Conservation (phyloP, 2,888 invertebrate genomes). For the Cryptocephalus moraei region DNA sequence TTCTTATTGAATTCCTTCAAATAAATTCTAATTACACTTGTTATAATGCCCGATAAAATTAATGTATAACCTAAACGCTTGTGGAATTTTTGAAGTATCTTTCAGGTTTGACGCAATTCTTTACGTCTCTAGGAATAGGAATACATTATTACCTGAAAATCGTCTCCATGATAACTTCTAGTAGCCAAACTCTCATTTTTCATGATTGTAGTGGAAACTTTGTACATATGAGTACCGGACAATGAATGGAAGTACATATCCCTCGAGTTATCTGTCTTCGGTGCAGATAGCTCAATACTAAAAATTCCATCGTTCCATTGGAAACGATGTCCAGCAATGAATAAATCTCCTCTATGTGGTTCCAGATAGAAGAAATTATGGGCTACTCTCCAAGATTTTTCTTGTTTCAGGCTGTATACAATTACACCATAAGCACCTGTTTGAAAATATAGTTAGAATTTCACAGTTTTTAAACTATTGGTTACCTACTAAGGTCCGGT, state of each 20-base stretch:
- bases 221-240: constrained; percentile 61
- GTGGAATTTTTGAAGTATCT: no score
- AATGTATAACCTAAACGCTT: no score
- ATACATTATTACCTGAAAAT: constrained; percentile 45
- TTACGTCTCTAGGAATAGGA: no score
- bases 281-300: constrained; percentile 53
- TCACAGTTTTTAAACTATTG: neutral
- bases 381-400: constrained; percentile 51
- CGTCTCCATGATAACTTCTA: constrained; percentile 42
- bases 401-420: constrained; percentile 33
- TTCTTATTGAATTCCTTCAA: no score
- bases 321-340: constrained; percentile 57
- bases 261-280: constrained; percentile 44
- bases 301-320: constrained; percentile 76
- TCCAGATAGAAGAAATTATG: constrained; percentile 70
- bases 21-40: no score
- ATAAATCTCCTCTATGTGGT: constrained; percentile 55
- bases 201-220: constrained; percentile 54
- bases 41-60: no score
- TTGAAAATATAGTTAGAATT: constrained; percentile 2
- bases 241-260: constrained; percentile 69
- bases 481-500: constrained; percentile 42
- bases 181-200: constrained; percentile 45
- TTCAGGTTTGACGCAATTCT: no score
- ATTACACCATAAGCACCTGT: constrained; percentile 46